Evolutionary conservation across 2,113 vertebrate genomes (phyloP), one percentile per base, ranked within the genome.

Genomic region (Bucco capensis): DNA sequence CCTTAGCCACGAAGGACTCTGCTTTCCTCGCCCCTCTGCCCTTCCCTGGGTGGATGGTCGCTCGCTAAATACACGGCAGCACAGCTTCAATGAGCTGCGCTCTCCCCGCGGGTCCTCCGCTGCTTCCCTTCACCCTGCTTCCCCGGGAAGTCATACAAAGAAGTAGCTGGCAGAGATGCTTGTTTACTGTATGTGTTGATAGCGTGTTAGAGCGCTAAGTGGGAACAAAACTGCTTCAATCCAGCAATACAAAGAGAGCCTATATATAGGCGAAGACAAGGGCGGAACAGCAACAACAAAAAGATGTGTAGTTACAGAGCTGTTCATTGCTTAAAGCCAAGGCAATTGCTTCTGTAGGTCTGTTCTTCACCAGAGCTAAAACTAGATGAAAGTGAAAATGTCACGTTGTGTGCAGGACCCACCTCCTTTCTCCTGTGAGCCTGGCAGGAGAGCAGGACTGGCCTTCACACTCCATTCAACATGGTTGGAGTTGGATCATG

Each of bases 401-500:
- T 40, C 18, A 9, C 5, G 1, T 31, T n/a, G 30, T 14, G 33
- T 38, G 60, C 61, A 7, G 2, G 3, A 27, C 42, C 15, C 42
- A 8, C 8, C 17, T 44, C 12, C 8, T 42, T 7, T 42, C 65
- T 56, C 31, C 64, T 21, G n/a, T 5, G 21, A 69, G 18, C 3
- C 31, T 40, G 58, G 25, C 19, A 12, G 56, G 22, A 71, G 30
- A 33, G 30, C 58, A 25, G 22, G 25, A 8, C 30, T 6, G 35
- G 61, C 40, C 15, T 25, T 69, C 13, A 4, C 0, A 4, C 18
- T 8, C 61, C 8, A 0, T 17, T 38, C 61, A n/a, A 22, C 9
- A 3, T 4, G 15, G 6, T 14, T 66, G 28, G 1, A 49, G 11
- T 4, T 35, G 38, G 8, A n/a, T 46, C 16, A 0, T 7, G 40